These are phyloP conservation scores for Melieria omissa DNA, from an alignment of 2,888 invertebrate species.

Conservation along the genomic window DNA sequence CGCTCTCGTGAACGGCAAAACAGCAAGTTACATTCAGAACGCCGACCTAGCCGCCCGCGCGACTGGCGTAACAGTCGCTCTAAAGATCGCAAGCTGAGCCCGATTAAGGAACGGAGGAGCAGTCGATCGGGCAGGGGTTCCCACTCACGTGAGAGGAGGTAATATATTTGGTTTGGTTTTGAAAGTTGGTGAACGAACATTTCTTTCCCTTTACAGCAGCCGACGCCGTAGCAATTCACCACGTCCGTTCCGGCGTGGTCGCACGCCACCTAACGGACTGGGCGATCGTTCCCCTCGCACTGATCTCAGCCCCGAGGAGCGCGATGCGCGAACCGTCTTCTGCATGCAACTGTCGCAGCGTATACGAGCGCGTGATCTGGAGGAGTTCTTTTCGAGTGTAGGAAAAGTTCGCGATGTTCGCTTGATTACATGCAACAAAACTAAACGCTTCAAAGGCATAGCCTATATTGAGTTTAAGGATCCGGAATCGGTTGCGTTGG, in stretches of 20 bases:
- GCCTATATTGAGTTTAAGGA: conserved; percentile 99
- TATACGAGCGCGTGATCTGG: conserved; percentile 92
- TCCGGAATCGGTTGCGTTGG: conserved; percentile 95
- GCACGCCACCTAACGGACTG: conserved; percentile 68
- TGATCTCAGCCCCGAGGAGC: conserved; percentile 93
- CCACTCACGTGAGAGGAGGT: conserved; percentile 60
- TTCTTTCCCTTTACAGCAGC: conserved; percentile 44
- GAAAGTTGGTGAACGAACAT: not conserved
- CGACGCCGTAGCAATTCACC: conserved; percentile 66
- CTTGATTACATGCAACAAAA: conserved; percentile 98
- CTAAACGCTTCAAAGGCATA: conserved; percentile 97
- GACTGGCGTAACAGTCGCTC: conserved; percentile 51
- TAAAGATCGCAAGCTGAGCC: conserved; percentile 56
- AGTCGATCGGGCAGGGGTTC: conserved; percentile 52
- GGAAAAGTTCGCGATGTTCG: conserved; percentile 98
- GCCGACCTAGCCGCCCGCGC: conserved; percentile 53
- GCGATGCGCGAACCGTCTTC: conserved; percentile 98
- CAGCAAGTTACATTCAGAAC: conserved; percentile 46
- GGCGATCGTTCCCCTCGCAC: conserved; percentile 72
- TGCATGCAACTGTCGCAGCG: conserved; percentile 98
- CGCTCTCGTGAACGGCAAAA: conserved; percentile 57
- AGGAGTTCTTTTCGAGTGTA: conserved; percentile 98
- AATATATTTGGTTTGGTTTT: conserved; percentile 29
- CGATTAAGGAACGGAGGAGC: conserved; percentile 55
- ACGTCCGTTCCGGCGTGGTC: conserved; percentile 62